Base-by-base conservation (phyloP, 2,888 invertebrate species). In the Folsomia candida region DNA sequence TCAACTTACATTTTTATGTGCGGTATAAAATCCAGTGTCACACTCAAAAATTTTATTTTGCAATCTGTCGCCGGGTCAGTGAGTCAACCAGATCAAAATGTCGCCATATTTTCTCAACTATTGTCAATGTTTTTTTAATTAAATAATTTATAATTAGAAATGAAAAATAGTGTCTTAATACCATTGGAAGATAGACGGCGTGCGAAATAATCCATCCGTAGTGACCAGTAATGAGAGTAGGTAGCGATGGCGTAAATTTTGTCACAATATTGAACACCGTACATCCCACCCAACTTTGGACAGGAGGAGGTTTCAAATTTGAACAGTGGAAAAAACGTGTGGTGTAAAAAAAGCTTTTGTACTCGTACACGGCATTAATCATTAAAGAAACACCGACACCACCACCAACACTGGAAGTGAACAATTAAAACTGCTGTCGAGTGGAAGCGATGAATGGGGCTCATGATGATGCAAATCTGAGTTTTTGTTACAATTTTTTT, bases 331-430 rank as follows among this genome's bases (percentile, higher is more conserved):
- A 37, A 37, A 37, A 37, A 37, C 37, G 4, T 4, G 4, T 37
- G 37, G 37, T 37, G 37, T 37, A 37, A 37, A 37, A 37, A 37
- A 37, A 37, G 6, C 37, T 37, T 37, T 37, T 37, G 37, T 37
- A 37, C 37, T 37, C 14, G 37, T 37, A 37, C 37, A 37, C 37
- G 37, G n/a, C 37, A 37, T 37, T 37, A 54, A 54, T 54, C 20
- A 54, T 20, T 4, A 54, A 54, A 54, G 54, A 29, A 64, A 64
- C 63, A 64, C 63, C 63, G 63, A 64, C 63, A 64, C 47, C 63
- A 29, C 26, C 51, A 62, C 62, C 29, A 26, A 28, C 62, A 62
- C 62, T 64, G 63, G 63, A 64, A 64, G 29, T 37, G 51, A 64
- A 64, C 63, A 64, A 64, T 64, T 47, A 37, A 22, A 64, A 29